Percentiles rank a stretch among this genome's conserved stretches.
Evolutionary conservation across 2,113 vertebrate genomes (phyloP).

Genomic region (Reinhardtius hippoglossoides): DNA sequence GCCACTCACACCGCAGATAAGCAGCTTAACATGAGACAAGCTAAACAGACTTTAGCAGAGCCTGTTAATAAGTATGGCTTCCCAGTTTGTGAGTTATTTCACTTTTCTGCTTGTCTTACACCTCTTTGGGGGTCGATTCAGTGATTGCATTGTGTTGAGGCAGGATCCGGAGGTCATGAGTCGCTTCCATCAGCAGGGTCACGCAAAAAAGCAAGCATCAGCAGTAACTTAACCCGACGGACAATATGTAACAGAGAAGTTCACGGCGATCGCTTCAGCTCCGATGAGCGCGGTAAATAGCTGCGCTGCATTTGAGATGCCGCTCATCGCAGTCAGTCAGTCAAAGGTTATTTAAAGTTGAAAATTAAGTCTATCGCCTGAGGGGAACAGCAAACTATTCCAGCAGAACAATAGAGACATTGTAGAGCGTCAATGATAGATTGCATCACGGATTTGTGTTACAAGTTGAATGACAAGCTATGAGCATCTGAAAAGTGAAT

Average conservation of each 20-base stretch:
- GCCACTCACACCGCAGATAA: conserved; percentile 55
- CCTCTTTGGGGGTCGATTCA: conserved; percentile 2
- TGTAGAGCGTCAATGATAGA: conserved; percentile 30
- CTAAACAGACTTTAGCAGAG: conserved; percentile 40
- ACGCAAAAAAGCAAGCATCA: conserved; percentile 5
- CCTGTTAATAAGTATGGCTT: neutral
- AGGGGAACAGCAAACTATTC: conserved; percentile 19
- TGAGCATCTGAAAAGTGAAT: conserved; percentile 5
- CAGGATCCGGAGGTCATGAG: conserved; percentile 12
- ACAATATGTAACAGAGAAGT: conserved; percentile 2
- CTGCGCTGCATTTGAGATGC: neutral
- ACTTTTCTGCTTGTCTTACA: neutral
- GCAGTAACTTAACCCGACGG: neutral
- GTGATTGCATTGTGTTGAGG: neutral
- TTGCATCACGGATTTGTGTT: conserved; percentile 38
- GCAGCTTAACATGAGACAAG: conserved; percentile 54
- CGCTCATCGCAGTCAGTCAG: conserved; percentile 12
- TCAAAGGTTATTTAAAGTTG: conserved; percentile 53
- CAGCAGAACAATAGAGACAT: conserved; percentile 45
- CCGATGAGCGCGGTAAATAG: neutral
- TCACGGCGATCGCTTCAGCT: conserved; percentile 8
- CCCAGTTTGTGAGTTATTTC: neutral
- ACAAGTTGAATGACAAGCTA: conserved; percentile 18
- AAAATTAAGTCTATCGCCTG: conserved; percentile 17
- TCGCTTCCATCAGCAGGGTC: conserved; percentile 15